Base-by-base conservation (phyloP, 2,113 vertebrate genomes). In the Camelus dromedarius region DNA sequence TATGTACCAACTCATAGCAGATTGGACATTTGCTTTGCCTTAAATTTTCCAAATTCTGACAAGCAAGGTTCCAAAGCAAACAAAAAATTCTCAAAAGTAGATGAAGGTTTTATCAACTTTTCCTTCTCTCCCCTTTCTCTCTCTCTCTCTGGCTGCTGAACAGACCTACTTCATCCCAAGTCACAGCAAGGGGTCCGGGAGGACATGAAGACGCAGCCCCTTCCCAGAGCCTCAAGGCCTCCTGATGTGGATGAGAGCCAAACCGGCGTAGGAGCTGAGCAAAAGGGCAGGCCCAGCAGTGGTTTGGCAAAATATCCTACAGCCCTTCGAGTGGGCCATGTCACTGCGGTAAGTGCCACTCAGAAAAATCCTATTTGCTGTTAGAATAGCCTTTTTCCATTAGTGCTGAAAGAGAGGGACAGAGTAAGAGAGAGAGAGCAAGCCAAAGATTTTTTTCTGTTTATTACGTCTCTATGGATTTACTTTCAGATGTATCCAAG, bases 131-230 rank as follows among this genome's bases (percentile, higher is more conserved):
- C 2, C 7, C 2, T 30, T 64, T 86, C 6, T 46, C 2, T 46
- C 16, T 70, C 52, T 32, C 11, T 24, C 16, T 70, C n/a, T 95
- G n/a, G 4, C 80, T 96, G 70, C 81, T 97, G 90, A 97, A 87
- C 54, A 96, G 82, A 89, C 97, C 82, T 95, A 84, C 97, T 97
- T 96, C 90, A 94, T 97, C 98, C 77, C 91, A 95, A 97, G 79
- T 81, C 91, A 95, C 94, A 96, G 97, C 89, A 97, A 97, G 94
- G 82, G 97, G 90, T 97, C 95, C 96, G 93, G 97, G 88, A 97
- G 76, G 90, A 1, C 82, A 89, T 30, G 82, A 97, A 97, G 83
- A 72, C 46, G 93, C 75, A 89, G 72, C 54, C 8, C 28, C 89
- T 95, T 79, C 48, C 82, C 56, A 62, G 73, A 96, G 64, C 15